phyloP scores from a whole-genome alignment of 2,797 vertebrate genomes.

The Pagetopsis macropterus region DNA sequence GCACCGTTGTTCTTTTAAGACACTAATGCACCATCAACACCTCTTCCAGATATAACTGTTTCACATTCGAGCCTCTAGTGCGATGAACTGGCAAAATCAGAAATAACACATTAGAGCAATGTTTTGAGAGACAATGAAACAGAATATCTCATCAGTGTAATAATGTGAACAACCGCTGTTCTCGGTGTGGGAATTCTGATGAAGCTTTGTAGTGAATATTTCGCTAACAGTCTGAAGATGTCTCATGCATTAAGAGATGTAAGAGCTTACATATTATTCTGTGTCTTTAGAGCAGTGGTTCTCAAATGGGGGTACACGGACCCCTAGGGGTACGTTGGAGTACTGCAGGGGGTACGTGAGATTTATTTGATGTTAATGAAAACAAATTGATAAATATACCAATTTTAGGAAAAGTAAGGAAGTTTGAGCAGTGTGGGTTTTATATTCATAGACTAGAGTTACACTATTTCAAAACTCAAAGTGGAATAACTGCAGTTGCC shows the following conservation, averaged over 20 bases:
- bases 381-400: no score
- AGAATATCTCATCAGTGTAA: neutral
- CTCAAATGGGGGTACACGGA: no score
- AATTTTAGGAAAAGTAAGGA: no score
- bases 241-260: neutral
- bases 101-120: neutral
- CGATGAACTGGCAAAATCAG: neutral
- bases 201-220: neutral
- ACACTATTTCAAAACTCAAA: no score
- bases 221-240: constrained; percentile 1
- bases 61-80: neutral
- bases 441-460: no score
- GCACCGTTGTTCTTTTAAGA: neutral
- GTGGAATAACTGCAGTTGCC: no score
- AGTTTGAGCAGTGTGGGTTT: no score
- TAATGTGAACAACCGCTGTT: neutral
- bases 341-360: no score
- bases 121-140: neutral
- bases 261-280: neutral
- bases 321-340: no score
- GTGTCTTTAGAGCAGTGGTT: neutral
- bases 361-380: no score
- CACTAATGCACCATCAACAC: neutral
- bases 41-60: neutral
- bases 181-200: neutral